Evolutionary conservation across 2,888 invertebrate species (phyloP).

Genomic region (Stegana nigrithorax): DNA sequence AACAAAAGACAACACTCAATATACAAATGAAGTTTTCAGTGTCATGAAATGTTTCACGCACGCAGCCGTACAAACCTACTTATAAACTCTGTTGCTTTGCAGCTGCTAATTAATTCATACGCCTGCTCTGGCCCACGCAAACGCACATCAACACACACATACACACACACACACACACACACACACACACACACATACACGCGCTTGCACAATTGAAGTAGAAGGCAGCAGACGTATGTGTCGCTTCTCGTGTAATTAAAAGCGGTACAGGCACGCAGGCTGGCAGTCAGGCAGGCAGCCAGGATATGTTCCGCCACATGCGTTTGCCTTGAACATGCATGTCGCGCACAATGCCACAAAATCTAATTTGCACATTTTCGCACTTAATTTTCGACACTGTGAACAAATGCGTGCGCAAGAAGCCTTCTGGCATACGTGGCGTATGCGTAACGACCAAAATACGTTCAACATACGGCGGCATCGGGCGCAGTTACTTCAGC

Average conservation of each 20-base stretch:
- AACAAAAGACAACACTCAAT: too few relatives aligned
- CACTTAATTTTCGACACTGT: conserved; percentile 40
- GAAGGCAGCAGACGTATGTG: background rate
- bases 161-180: conserved; percentile 2
- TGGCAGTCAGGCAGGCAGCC: background rate
- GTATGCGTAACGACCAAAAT: conserved; percentile 35
- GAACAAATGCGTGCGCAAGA: too few relatives aligned
- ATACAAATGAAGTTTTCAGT: background rate
- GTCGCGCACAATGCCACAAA: conserved; percentile 38
- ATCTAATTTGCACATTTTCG: conserved; percentile 53
- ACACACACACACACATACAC: background rate
- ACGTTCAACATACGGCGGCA: background rate
- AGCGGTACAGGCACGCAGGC: background rate
- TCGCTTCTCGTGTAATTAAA: conserved; percentile 8
- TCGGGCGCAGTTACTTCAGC: too few relatives aligned
- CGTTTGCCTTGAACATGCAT: conserved; percentile 19
- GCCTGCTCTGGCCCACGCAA: background rate
- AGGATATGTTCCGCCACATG: background rate
- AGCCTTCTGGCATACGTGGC: too few relatives aligned
- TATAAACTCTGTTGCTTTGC: background rate
- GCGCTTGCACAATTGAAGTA: background rate
- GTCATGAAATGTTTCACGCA: background rate
- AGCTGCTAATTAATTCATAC: conserved; percentile 14
- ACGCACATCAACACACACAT: background rate
- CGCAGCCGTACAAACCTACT: background rate